These are phyloP conservation scores for Saccopteryx leptura DNA, from an alignment of 2,113 vertebrate species.

Conservation along the genomic window DNA sequence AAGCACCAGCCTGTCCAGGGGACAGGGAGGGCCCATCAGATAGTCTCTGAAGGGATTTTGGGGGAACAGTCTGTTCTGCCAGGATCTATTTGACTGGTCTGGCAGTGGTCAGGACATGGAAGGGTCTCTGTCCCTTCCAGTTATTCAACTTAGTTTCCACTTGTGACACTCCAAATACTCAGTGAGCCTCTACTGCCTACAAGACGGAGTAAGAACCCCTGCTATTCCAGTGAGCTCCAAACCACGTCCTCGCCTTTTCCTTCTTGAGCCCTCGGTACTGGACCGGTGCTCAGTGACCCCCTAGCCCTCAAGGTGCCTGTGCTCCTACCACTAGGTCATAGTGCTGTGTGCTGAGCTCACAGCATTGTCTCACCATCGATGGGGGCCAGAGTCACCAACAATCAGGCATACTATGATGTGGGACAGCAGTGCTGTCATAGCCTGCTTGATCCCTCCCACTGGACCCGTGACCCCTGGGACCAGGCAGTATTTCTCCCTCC, in stretches of 20 bases:
- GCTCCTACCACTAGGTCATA: not conserved
- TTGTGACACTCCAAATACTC: not conserved
- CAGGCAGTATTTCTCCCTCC: not conserved
- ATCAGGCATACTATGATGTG: rapidly evolving
- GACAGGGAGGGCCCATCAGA: not conserved
- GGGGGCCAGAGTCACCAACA: rapidly evolving
- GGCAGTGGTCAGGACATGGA: not conserved
- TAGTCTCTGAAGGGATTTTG: not conserved
- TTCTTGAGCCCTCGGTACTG: rapidly evolving
- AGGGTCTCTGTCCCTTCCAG: not conserved
- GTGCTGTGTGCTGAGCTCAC: not conserved
- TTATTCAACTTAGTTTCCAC: not conserved
- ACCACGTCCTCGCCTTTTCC: not conserved
- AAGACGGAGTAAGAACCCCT: not conserved
- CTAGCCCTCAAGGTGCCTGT: rapidly evolving
- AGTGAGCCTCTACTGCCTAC: not conserved
- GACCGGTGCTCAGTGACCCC: not conserved
- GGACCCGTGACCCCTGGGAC: rapidly evolving
- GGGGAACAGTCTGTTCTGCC: not conserved
- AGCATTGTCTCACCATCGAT: not conserved
- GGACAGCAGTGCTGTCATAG: not conserved
- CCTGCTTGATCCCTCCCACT: rapidly evolving
- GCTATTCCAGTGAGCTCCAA: not conserved
- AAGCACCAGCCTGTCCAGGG: not conserved
- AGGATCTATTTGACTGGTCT: not conserved